Evolutionary conservation across 2,888 invertebrate genomes (phyloP).

Genomic region (Dioctria linearis): DNA sequence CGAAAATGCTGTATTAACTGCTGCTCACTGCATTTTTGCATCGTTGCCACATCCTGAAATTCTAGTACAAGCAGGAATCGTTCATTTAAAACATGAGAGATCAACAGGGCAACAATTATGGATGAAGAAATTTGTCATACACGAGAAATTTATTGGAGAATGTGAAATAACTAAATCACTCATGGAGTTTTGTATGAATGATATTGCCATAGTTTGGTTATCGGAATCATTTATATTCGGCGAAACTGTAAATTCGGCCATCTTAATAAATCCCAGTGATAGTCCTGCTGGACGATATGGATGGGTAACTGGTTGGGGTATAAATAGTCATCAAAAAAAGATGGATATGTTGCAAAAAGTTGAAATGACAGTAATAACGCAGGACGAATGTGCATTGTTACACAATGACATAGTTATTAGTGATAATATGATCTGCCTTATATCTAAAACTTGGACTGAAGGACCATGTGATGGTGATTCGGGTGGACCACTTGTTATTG

Average conservation of each 20-base stretch:
- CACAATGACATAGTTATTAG: background rate
- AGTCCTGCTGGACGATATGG: background rate
- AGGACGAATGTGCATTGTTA: background rate
- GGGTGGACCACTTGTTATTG: constrained; percentile 16
- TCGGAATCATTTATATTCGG: background rate
- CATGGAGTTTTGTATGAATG: background rate
- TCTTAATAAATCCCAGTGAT: background rate
- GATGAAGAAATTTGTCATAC: background rate
- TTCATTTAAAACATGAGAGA: background rate
- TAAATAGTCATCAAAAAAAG: background rate
- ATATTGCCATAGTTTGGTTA: constrained; percentile 21
- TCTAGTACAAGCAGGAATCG: constrained; percentile 9
- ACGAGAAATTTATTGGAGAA: background rate
- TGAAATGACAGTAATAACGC: background rate
- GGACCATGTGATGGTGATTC: background rate
- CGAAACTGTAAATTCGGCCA: background rate
- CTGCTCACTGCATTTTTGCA: background rate
- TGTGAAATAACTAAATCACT: background rate
- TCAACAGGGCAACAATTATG: background rate
- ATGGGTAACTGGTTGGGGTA: background rate
- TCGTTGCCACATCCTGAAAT: background rate
- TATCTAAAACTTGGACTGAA: background rate
- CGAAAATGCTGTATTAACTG: constrained; percentile 16
- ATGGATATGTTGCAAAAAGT: background rate
- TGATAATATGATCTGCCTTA: background rate